Percentiles rank a stretch among this genome's conserved stretches.
These are phyloP conservation scores for Jaculus jaculus DNA, from an alignment of 2,113 vertebrate species.

Conservation along the genomic window DNA sequence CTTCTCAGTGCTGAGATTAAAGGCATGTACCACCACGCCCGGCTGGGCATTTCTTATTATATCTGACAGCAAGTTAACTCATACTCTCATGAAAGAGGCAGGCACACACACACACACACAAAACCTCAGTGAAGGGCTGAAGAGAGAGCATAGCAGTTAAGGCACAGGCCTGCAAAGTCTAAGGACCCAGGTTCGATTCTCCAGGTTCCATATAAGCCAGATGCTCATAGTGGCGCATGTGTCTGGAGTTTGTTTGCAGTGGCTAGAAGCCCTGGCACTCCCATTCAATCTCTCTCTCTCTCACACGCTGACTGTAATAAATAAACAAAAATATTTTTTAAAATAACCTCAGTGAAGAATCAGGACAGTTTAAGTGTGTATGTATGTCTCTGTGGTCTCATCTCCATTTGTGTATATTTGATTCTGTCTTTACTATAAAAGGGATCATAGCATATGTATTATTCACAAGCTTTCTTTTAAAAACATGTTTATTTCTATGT, in stretches of 20 bases:
- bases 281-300: too few species aligned
- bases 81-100: neutral
- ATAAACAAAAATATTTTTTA: too few species aligned
- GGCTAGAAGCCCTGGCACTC: too few species aligned
- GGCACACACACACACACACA: neutral
- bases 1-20: too few species aligned
- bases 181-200: too few species aligned
- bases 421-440: slow-evolving; percentile 37
- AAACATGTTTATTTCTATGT: neutral
- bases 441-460: slow-evolving; percentile 11
- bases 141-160: too few species aligned
- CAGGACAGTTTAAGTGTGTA: neutral
- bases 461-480: slow-evolving; percentile 16
- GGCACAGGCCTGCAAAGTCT: too few species aligned
- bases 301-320: too few species aligned
- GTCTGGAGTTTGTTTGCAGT: too few species aligned
- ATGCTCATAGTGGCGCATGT: too few species aligned
- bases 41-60: neutral
- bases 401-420: slow-evolving; percentile 23
- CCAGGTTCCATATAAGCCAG: too few species aligned
- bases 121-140: neutral
- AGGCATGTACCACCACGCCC: too few species aligned
- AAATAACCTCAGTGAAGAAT: neutral
- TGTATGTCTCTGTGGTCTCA: neutral
- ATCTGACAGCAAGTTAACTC: neutral